Evolutionary conservation across 2,113 vertebrate genomes (phyloP).

Genomic region (Alligator sinensis): DNA sequence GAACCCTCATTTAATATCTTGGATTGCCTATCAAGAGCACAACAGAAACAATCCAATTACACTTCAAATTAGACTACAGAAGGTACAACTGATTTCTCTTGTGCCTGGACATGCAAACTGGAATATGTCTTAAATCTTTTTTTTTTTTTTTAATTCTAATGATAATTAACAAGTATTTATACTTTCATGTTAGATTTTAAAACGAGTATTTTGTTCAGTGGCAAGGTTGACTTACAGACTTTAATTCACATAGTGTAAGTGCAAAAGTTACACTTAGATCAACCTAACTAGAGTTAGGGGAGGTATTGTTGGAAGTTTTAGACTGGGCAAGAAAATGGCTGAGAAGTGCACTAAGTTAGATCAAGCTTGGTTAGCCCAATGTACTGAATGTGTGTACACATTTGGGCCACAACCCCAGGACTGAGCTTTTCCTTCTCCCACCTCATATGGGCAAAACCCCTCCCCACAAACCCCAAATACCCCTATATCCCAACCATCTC

Average conservation of each 20-base stretch:
- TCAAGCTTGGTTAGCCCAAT: too few relatives aligned
- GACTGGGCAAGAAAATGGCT: too few relatives aligned
- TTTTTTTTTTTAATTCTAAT: not conserved
- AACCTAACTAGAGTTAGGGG: not conserved
- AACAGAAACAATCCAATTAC: not conserved
- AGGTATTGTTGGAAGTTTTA: too few relatives aligned
- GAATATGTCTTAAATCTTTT: not conserved
- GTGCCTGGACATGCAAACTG: not conserved
- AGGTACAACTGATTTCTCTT: not conserved
- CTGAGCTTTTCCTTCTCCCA: too few relatives aligned
- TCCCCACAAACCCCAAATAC: too few relatives aligned
- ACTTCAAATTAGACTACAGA: not conserved
- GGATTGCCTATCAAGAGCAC: not conserved
- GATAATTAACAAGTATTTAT: accelerated
- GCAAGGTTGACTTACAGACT: not conserved
- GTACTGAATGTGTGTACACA: too few relatives aligned
- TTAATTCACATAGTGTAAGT: not conserved
- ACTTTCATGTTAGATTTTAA: not conserved
- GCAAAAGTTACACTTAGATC: not conserved
- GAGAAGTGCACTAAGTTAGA: too few relatives aligned
- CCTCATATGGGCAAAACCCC: too few relatives aligned
- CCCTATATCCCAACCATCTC: too few relatives aligned
- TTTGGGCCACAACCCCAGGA: too few relatives aligned
- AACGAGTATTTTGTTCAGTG: not conserved
- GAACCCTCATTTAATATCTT: not conserved